Conservation (phyloP, 2,797 vertebrate genomes). For the Gallinago stenura region DNA sequence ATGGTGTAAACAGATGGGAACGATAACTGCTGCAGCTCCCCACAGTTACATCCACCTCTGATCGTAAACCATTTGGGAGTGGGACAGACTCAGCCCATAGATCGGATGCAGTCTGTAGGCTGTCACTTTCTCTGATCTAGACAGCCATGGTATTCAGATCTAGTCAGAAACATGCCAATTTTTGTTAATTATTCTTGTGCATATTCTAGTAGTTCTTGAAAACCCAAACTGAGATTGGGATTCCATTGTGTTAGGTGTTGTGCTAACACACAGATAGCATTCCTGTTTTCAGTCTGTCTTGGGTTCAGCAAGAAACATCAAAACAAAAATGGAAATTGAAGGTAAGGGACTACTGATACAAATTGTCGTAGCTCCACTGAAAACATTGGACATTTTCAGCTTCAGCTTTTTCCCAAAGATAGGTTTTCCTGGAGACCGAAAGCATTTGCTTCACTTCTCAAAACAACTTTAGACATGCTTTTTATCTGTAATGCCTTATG, state of each 20-base stretch:
- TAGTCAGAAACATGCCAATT: background rate
- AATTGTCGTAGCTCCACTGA: background rate
- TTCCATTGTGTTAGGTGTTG: background rate
- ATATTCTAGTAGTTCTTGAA: background rate
- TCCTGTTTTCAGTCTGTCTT: background rate
- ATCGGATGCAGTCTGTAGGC: background rate
- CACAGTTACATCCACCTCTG: background rate
- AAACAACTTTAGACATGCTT: background rate
- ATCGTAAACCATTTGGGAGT: background rate
- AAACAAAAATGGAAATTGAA: background rate
- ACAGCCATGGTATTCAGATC: background rate
- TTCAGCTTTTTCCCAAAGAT: background rate
- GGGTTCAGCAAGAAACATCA: background rate
- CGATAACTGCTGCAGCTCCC: background rate
- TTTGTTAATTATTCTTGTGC: background rate
- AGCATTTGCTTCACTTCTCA: background rate
- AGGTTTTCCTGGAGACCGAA: background rate
- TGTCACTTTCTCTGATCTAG: background rate
- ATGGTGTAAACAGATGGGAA: background rate
- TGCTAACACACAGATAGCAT: accelerated
- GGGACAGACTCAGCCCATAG: background rate
- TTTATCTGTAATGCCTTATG: background rate
- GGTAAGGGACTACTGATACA: background rate
- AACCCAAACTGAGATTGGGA: background rate
- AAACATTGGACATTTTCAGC: background rate